phyloP scores from a whole-genome alignment of 1,140 invertebrate genomes.

The Neelides sp. region DNA sequence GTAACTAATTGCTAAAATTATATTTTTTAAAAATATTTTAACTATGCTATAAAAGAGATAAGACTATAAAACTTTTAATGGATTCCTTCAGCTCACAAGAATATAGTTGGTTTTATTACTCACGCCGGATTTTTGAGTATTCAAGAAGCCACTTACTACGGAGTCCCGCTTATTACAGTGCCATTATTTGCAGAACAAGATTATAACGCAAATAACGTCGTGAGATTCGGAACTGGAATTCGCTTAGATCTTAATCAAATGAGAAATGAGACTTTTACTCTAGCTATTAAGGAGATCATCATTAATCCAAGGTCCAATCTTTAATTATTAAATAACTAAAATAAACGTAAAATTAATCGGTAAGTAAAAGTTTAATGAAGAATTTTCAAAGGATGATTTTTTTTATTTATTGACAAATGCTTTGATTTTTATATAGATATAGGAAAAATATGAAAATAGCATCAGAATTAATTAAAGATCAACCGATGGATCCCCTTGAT shows the following conservation, averaged over 20 bases:
- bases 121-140: slow-evolving; percentile 21
- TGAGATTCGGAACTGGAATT: slow-evolving; percentile 8
- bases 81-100: background rate
- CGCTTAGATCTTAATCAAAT: slow-evolving; percentile 6
- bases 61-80: background rate
- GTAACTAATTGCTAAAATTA: background rate
- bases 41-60: background rate
- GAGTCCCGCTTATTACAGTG: slow-evolving; percentile 18
- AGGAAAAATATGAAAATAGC: background rate
- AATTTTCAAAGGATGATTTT: background rate
- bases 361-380: background rate
- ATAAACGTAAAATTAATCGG: background rate
- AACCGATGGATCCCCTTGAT: slow-evolving; percentile 11
- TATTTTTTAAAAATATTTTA: no score
- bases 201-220: slow-evolving; percentile 13
- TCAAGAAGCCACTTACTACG: slow-evolving; percentile 18
- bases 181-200: slow-evolving; percentile 23
- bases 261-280: background rate
- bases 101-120: slow-evolving; percentile 13
- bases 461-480: slow-evolving; percentile 3
- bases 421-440: background rate
- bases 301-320: slow-evolving; percentile 3
- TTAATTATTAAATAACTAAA: background rate
- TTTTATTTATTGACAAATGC: no score
- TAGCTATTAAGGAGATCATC: slow-evolving; percentile 12